phyloP scores from a whole-genome alignment of 2,888 invertebrate species.

The Acleris cristana region DNA sequence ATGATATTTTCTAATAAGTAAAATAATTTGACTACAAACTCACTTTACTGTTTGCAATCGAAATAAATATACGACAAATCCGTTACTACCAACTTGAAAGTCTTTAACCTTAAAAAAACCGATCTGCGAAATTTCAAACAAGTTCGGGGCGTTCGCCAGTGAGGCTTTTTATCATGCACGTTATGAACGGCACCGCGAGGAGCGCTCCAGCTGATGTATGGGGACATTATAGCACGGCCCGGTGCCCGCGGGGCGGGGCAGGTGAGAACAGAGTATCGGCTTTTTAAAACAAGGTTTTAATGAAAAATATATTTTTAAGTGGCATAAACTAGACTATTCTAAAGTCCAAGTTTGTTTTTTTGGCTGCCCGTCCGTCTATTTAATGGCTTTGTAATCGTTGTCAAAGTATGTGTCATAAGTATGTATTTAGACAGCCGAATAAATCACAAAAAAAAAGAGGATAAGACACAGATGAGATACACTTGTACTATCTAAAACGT shows the following conservation, averaged over 20 bases:
- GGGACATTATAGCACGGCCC: constrained; percentile 49
- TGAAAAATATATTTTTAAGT: background rate
- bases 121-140: constrained; percentile 47
- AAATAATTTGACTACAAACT: too few species aligned
- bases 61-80: background rate
- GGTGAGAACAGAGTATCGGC: constrained; percentile 13
- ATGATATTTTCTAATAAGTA: too few species aligned
- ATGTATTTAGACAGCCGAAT: too few species aligned
- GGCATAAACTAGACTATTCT: too few species aligned
- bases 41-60: background rate
- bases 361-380: too few species aligned
- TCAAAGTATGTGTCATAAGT: too few species aligned
- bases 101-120: constrained; percentile 15
- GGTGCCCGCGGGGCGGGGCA: constrained; percentile 39
- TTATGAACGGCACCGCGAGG: constrained; percentile 59
- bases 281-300: constrained; percentile 25
- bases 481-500: too few species aligned
- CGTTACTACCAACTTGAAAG: background rate
- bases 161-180: constrained; percentile 48
- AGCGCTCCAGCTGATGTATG: constrained; percentile 56
- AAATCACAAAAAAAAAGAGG: too few species aligned
- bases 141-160: constrained; percentile 41
- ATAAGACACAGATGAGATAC: too few species aligned
- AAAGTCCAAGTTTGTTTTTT: too few species aligned
- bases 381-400: too few species aligned